A percentile compares a stretch with the other conserved stretches of the same genome.
Evolutionary conservation across 2,797 vertebrate species (phyloP).

Genomic region (Parambassis ranga): DNA sequence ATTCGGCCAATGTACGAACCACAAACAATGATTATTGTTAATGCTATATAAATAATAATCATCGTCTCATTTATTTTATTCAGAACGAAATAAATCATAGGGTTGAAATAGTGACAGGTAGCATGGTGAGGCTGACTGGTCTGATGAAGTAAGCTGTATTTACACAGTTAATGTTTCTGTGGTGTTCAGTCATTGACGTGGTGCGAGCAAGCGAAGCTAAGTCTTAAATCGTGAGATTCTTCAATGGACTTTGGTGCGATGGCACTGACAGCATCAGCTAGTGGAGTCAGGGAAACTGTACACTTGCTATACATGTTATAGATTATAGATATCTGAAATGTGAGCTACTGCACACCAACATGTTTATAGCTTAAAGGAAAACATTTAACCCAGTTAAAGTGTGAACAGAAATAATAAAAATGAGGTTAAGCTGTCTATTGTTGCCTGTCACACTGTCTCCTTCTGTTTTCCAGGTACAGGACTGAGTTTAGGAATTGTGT

Average conservation of each 20-base stretch:
- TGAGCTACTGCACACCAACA: no score
- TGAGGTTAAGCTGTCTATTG: no score
- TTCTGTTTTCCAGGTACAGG: slow-evolving; percentile 84
- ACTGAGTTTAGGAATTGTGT: slow-evolving; percentile 92
- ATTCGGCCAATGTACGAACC: neutral
- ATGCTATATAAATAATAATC: neutral
- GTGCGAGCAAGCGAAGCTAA: neutral
- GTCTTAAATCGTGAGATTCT: neutral
- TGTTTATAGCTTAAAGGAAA: no score
- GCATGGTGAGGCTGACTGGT: neutral
- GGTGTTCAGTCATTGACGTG: no score
- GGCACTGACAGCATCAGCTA: neutral
- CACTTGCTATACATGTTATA: no score
- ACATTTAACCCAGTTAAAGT: no score
- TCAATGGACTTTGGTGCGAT: neutral
- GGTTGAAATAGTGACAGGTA: neutral
- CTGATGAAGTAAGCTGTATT: neutral
- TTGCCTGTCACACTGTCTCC: no score
- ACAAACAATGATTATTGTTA: neutral
- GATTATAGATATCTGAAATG: no score
- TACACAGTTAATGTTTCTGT: no score
- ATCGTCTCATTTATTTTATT: neutral
- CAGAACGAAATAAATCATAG: neutral
- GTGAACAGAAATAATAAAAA: no score
- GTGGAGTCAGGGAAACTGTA: no score